Conservation (phyloP, 2,888 invertebrate genomes). For the Scaptomyza flava region DNA sequence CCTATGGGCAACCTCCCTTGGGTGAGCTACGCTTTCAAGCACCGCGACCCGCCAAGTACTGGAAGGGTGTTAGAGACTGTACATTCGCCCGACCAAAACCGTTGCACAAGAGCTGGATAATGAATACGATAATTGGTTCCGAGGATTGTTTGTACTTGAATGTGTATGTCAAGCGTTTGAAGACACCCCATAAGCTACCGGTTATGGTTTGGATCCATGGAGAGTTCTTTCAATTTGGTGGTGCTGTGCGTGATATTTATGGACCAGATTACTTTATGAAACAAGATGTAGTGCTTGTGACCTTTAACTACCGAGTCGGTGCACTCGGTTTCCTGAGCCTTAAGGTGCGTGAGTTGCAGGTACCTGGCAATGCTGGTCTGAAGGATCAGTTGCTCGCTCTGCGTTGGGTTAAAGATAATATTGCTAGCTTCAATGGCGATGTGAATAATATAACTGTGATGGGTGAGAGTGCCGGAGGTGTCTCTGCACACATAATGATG, state of each 20-base stretch:
- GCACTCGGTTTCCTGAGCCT: constrained; percentile 84
- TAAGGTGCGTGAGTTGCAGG: constrained; percentile 83
- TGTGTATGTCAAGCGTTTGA: constrained; percentile 81
- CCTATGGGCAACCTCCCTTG: constrained; percentile 82
- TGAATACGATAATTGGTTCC: constrained; percentile 80
- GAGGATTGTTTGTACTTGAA: constrained; percentile 86
- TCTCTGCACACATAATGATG: constrained; percentile 84
- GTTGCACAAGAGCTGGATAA: constrained; percentile 77
- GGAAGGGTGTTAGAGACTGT: constrained; percentile 84
- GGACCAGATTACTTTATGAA: constrained; percentile 85
- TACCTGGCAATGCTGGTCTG: constrained; percentile 86
- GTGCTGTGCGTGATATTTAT: constrained; percentile 80
- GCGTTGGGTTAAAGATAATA: constrained; percentile 85
- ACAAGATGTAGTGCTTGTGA: constrained; percentile 84
- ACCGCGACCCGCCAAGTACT: constrained; percentile 83
- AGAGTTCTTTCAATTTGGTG: constrained; percentile 85
- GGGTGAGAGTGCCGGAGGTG: constrained; percentile 85
- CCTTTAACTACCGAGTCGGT: constrained; percentile 85
- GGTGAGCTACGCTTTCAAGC: constrained; percentile 82
- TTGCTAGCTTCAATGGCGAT: constrained; percentile 85
- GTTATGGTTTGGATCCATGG: constrained; percentile 86
- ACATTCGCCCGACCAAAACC: constrained; percentile 75
- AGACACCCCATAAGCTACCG: constrained; percentile 65
- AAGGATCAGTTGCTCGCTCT: constrained; percentile 86
- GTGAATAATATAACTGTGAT: constrained; percentile 85